These are phyloP conservation scores for Cantharis nigra DNA, from an alignment of 2,888 invertebrate genomes.

Conservation along the genomic window DNA sequence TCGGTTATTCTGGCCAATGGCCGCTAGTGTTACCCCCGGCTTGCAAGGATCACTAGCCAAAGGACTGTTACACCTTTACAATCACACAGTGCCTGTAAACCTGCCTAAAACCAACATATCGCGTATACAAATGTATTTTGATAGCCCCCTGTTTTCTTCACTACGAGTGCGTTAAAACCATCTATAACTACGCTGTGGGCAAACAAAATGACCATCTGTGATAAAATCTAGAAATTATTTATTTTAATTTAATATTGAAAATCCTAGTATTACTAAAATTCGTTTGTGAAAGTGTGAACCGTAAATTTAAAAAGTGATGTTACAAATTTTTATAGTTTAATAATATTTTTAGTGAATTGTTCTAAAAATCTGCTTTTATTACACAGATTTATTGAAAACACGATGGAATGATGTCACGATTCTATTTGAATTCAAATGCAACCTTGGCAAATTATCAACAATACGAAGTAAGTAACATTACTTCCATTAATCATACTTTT, in stretches of 20 bases:
- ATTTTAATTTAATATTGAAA: constrained; percentile 1
- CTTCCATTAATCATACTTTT: constrained; percentile 25
- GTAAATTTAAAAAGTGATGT: background rate
- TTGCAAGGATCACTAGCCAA: constrained; percentile 49
- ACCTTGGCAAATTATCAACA: constrained; percentile 54
- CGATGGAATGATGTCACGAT: constrained; percentile 56
- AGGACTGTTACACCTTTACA: constrained; percentile 46
- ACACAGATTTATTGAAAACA: constrained; percentile 33
- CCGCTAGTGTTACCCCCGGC: constrained; percentile 55
- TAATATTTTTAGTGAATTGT: constrained; percentile 12
- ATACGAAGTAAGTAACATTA: constrained; percentile 51
- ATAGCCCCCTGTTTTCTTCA: constrained; percentile 18
- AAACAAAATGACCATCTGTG: constrained; percentile 20
- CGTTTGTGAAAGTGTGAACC: constrained; percentile 5
- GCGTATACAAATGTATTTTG: constrained; percentile 29
- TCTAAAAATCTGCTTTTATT: constrained; percentile 32
- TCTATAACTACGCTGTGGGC: constrained; percentile 15
- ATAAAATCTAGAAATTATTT: constrained; percentile 20
- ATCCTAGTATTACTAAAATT: background rate
- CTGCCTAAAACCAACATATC: constrained; percentile 46
- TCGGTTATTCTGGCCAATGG: constrained; percentile 54
- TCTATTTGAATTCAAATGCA: constrained; percentile 54
- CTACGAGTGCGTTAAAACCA: background rate
- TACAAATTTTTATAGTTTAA: background rate
- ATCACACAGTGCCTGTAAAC: constrained; percentile 51